Conservation (phyloP, 2,797 vertebrate genomes). For the Podarcis siculus region DNA sequence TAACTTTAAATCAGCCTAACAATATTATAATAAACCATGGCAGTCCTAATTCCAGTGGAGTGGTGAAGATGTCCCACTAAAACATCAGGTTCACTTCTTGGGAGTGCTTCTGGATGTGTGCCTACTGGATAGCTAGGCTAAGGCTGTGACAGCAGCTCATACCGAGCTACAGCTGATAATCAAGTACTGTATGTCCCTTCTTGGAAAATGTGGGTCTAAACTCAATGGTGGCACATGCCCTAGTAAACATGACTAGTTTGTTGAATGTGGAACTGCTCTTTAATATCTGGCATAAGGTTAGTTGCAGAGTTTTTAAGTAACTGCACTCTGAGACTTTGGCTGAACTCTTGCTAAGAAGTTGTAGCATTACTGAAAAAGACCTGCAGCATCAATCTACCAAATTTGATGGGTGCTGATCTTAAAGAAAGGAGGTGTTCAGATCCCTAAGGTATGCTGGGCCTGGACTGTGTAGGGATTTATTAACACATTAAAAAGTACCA, state of each 20-base stretch:
- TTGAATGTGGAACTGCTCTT: not conserved
- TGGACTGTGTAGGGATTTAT: no score
- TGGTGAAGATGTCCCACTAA: not conserved
- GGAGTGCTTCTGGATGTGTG: not conserved
- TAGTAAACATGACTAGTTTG: not conserved
- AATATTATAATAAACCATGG: not conserved
- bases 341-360: not conserved
- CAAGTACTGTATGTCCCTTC: no score
- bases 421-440: no score
- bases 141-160: no score
- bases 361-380: not conserved
- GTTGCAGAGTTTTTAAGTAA: not conserved
- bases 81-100: not conserved
- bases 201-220: not conserved
- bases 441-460: not conserved
- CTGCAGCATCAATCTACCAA: not conserved
- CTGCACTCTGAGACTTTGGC: not conserved
- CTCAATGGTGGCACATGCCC: not conserved
- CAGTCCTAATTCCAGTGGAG: not conserved
- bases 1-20: not conserved
- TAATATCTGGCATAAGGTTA: not conserved
- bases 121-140: not conserved
- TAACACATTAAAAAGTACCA: not conserved
- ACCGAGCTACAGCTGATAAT: not conserved
- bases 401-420: not conserved